phyloP scores from a whole-genome alignment of 1,140 invertebrate genomes.

The Drosophila teissieri region DNA sequence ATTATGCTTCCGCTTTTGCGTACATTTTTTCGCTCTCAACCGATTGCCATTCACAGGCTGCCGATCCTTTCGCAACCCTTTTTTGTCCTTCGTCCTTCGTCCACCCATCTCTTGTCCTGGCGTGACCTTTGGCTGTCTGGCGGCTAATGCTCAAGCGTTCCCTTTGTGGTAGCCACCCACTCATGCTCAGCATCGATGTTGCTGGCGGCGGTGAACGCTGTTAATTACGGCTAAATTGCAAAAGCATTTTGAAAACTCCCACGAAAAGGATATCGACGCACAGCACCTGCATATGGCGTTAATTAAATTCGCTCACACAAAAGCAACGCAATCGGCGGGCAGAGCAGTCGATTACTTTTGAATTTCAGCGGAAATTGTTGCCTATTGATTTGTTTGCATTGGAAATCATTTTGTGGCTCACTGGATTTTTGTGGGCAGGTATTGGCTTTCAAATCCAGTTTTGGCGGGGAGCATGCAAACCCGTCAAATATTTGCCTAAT shows the following conservation, averaged over 20 bases:
- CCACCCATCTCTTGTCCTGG: neutral
- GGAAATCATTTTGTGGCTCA: slow-evolving; percentile 73
- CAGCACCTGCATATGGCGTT: slow-evolving; percentile 41
- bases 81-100: neutral
- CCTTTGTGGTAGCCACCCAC: slow-evolving; percentile 18
- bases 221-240: slow-evolving; percentile 46
- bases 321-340: slow-evolving; percentile 12
- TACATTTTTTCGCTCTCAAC: slow-evolving; percentile 60
- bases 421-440: slow-evolving; percentile 47
- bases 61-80: slow-evolving; percentile 4
- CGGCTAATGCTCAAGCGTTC: slow-evolving; percentile 36
- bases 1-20: slow-evolving; percentile 80
- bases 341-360: slow-evolving; percentile 61
- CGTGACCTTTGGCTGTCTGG: slow-evolving; percentile 50
- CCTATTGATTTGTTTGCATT: slow-evolving; percentile 67
- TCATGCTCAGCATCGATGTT: slow-evolving; percentile 25
- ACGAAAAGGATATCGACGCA: slow-evolving; percentile 23
- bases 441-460: slow-evolving; percentile 20
- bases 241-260: slow-evolving; percentile 43
- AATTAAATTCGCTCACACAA: slow-evolving; percentile 45
- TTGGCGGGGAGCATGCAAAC: slow-evolving; percentile 27
- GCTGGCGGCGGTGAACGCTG: slow-evolving; percentile 36
- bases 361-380: slow-evolving; percentile 46
- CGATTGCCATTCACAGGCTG: slow-evolving; percentile 49
- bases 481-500: slow-evolving; percentile 81